Evolutionary conservation across 2,113 vertebrate genomes (phyloP).

Genomic region (Nycticryphes semicollaris): DNA sequence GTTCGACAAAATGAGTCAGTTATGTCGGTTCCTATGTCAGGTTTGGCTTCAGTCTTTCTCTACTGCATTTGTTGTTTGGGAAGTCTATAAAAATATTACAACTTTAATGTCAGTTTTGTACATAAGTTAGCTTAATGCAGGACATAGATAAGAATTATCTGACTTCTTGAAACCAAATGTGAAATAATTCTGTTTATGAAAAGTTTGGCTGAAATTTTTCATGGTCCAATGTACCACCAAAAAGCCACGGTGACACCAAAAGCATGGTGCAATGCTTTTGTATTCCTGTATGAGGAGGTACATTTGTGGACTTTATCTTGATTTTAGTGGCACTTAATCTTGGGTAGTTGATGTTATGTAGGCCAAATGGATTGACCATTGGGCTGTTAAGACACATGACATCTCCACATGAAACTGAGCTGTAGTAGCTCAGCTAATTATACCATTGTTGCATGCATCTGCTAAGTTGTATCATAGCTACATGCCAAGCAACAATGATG

Average conservation of each 20-base stretch:
- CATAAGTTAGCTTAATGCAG: background rate
- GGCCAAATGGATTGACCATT: background rate
- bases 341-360: background rate
- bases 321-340: background rate
- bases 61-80: background rate
- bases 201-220: background rate
- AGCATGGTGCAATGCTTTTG: background rate
- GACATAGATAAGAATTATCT: background rate
- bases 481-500: background rate
- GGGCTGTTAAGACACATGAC: background rate
- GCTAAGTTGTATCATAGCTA: background rate
- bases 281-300: background rate
- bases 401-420: background rate
- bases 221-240: background rate
- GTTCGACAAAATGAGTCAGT: background rate
- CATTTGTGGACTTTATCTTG: background rate
- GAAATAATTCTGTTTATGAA: background rate
- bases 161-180: background rate
- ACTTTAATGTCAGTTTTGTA: background rate
- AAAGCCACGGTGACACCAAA: no score
- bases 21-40: slow-evolving; percentile 21
- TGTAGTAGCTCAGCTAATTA: background rate
- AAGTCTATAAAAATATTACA: background rate
- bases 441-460: background rate
- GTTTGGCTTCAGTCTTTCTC: slow-evolving; percentile 20